These are phyloP conservation scores for Vultur gryphus DNA, from an alignment of 2,797 vertebrate species.

Conservation along the genomic window DNA sequence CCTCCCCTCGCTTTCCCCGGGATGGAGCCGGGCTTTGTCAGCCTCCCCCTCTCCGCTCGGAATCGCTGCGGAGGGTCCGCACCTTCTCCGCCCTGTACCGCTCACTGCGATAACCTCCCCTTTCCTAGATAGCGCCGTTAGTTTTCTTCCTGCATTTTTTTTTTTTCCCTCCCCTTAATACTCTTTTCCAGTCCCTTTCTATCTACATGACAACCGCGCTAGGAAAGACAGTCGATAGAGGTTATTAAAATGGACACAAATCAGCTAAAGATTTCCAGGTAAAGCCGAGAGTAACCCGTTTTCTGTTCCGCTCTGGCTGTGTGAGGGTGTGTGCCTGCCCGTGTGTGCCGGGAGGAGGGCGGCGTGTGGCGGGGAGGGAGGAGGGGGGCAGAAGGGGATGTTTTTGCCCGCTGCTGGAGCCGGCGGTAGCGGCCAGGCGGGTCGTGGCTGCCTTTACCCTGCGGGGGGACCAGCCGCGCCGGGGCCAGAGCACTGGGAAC, in stretches of 20 bases:
- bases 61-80: not conserved
- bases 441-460: not conserved
- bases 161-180: not conserved
- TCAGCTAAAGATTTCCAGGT: conserved; percentile 35
- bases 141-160: not conserved
- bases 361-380: not conserved
- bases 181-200: not conserved
- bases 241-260: conserved; percentile 16
- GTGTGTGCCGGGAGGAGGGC: not conserved
- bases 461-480: not conserved
- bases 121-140: not conserved
- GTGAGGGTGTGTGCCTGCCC: not conserved
- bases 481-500: not conserved
- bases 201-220: not conserved
- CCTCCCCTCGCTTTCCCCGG: not conserved
- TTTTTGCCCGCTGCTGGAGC: not conserved
- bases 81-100: not conserved
- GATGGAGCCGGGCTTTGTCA: conserved; percentile 5
- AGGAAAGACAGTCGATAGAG: not conserved
- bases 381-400: no score
- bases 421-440: not conserved
- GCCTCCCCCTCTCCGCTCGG: not conserved
- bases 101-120: not conserved
- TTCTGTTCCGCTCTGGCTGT: not conserved
- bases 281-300: not conserved